phyloP scores from a whole-genome alignment of 2,888 invertebrate genomes.

The Amphipoea oculea region DNA sequence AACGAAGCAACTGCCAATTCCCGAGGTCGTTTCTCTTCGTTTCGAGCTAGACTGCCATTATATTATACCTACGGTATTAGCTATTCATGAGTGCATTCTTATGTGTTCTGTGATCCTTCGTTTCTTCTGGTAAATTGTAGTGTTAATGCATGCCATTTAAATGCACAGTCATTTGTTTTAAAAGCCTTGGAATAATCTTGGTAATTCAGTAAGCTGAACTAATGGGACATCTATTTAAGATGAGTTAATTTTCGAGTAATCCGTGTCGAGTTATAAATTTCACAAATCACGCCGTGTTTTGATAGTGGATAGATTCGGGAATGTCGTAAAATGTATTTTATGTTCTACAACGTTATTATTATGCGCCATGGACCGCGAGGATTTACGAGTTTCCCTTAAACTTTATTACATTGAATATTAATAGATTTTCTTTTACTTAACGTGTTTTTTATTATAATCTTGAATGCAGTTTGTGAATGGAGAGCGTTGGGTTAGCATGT shows the following conservation, averaged over 20 bases:
- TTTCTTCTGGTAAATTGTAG: slow-evolving; percentile 41
- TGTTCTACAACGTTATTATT: slow-evolving; percentile 81
- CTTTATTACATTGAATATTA: slow-evolving; percentile 73
- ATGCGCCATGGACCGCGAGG: slow-evolving; percentile 76
- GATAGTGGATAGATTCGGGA: slow-evolving; percentile 74
- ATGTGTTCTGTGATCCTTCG: slow-evolving; percentile 42
- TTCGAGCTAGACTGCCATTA: slow-evolving; percentile 44
- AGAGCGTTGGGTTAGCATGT: slow-evolving; percentile 28
- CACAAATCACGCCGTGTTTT: slow-evolving; percentile 74
- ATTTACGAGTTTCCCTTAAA: slow-evolving; percentile 83
- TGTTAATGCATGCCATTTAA: slow-evolving; percentile 50
- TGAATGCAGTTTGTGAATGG: slow-evolving; percentile 55
- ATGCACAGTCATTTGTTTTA: slow-evolving; percentile 41
- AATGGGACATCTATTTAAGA: slow-evolving; percentile 51
- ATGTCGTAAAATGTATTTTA: slow-evolving; percentile 85
- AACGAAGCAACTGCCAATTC: slow-evolving; percentile 50
- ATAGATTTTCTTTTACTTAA: slow-evolving; percentile 61
- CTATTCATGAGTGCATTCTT: slow-evolving; percentile 57
- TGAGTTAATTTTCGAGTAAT: slow-evolving; percentile 57
- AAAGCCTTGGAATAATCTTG: slow-evolving; percentile 51
- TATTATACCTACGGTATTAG: slow-evolving; percentile 55
- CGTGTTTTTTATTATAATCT: slow-evolving; percentile 46
- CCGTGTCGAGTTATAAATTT: slow-evolving; percentile 70
- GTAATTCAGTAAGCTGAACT: slow-evolving; percentile 46
- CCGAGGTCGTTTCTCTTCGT: slow-evolving; percentile 40